Evolutionary conservation across 2,888 invertebrate genomes (phyloP).

Genomic region (Buathra laborator): DNA sequence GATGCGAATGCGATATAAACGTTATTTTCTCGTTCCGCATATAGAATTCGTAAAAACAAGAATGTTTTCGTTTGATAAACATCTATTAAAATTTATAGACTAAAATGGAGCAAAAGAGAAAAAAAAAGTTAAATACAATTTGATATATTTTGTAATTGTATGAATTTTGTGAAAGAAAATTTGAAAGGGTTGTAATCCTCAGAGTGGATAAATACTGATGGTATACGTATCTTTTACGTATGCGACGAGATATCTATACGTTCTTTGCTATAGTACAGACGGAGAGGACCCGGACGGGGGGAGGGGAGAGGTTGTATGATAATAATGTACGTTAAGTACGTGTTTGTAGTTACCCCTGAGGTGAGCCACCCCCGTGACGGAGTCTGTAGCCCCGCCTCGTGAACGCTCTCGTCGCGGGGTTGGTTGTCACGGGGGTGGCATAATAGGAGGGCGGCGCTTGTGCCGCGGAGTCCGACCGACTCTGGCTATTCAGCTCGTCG

Average conservation of each 20-base stretch:
- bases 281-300: background rate
- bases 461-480: conserved; percentile 58
- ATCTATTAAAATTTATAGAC: too few relatives aligned
- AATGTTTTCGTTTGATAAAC: too few relatives aligned
- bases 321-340: conserved; percentile 84
- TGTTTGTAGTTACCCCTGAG: conserved; percentile 85
- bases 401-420: conserved; percentile 68
- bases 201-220: background rate
- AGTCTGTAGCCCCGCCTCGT: conserved; percentile 65
- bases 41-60: too few relatives aligned
- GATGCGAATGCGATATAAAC: too few relatives aligned
- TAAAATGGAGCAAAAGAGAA: background rate
- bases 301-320: conserved; percentile 72
- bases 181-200: background rate
- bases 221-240: background rate
- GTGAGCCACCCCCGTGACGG: conserved; percentile 80
- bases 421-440: conserved; percentile 75
- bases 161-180: background rate
- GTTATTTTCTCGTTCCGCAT: too few relatives aligned
- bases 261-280: conserved; percentile 14
- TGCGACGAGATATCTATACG: conserved; percentile 13
- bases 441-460: conserved; percentile 80
- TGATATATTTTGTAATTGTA: background rate
- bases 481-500: conserved; percentile 46
- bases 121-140: background rate